A percentile compares a stretch with the other conserved stretches of the same genome.
phyloP scores from a whole-genome alignment of 35 echinoderm and acorn worm species.

The Chiridota heheva region DNA sequence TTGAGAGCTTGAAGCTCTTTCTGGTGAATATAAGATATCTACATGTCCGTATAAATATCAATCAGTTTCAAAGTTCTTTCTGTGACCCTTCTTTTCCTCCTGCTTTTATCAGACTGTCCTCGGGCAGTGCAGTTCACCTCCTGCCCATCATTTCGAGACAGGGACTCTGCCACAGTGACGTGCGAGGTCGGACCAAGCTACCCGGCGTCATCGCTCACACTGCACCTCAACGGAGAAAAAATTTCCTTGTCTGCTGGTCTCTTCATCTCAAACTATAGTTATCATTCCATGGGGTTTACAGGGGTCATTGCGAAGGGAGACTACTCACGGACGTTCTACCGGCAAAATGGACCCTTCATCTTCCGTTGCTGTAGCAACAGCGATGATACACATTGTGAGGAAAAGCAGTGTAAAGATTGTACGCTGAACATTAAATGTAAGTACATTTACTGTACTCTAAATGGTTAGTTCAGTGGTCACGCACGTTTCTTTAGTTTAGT shows the following conservation, averaged over 20 bases:
- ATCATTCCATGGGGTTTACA: constrained; percentile 17
- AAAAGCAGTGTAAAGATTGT: constrained; percentile 1
- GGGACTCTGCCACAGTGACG: constrained; percentile 20
- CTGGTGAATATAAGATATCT: too few species aligned
- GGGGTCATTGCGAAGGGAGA: constrained; percentile 14
- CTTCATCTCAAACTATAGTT: background rate
- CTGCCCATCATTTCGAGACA: constrained; percentile 15
- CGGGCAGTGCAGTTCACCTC: constrained; percentile 16
- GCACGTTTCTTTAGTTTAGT: too few species aligned
- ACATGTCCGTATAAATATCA: too few species aligned
- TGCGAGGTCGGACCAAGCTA: constrained; percentile 41
- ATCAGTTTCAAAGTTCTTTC: too few species aligned
- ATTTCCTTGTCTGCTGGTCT: background rate
- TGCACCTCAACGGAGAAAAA: constrained; percentile 13
- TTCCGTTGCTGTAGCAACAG: constrained; percentile 2
- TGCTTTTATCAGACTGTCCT: constrained; percentile 14
- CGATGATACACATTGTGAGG: background rate
- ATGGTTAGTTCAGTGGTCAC: background rate
- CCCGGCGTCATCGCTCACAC: constrained; percentile 1
- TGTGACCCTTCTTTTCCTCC: background rate
- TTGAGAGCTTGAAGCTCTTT: too few species aligned
- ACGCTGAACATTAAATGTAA: constrained; percentile 31
- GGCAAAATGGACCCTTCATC: constrained; percentile 35
- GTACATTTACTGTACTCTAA: background rate
- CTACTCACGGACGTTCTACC: constrained; percentile 8